Percentiles rank a stretch among this genome's conserved stretches.
Evolutionary conservation across 2,113 vertebrate genomes (phyloP).

Genomic region (Cisticola juncidis): DNA sequence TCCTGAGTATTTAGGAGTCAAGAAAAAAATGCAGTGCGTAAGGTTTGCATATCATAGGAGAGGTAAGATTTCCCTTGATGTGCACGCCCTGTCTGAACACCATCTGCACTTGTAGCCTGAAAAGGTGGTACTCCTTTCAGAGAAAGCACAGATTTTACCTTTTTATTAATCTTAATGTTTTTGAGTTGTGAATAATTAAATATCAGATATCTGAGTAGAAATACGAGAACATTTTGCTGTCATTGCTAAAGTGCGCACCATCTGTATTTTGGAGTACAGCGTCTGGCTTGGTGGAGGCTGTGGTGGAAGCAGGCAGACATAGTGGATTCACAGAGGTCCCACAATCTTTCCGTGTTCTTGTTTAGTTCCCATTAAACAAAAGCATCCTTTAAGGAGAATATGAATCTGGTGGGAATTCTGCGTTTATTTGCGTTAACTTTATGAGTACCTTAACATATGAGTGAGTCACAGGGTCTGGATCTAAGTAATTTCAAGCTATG

Average conservation of each 20-base stretch:
- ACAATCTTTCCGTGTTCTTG: not conserved
- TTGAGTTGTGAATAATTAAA: not conserved
- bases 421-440: constrained; percentile 1
- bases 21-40: not conserved
- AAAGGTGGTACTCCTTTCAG: not conserved
- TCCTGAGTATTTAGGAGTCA: not conserved
- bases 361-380: not conserved
- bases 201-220: not conserved
- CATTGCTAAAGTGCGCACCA: not conserved
- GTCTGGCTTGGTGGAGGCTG: not conserved
- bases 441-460: not conserved
- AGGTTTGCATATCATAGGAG: not conserved
- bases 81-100: fast-evolving
- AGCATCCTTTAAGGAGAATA: not conserved
- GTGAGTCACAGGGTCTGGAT: not conserved
- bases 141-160: not conserved
- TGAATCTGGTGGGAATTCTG: not conserved
- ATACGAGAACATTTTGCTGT: not conserved
- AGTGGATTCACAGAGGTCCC: not conserved
- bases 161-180: not conserved
- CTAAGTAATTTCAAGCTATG: not conserved
- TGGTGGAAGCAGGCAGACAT: not conserved
- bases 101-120: not conserved
- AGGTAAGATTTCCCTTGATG: not conserved
- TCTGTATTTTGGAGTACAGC: not conserved